phyloP scores from a whole-genome alignment of 2,113 vertebrate species.

The Lagenorhynchus albirostris region DNA sequence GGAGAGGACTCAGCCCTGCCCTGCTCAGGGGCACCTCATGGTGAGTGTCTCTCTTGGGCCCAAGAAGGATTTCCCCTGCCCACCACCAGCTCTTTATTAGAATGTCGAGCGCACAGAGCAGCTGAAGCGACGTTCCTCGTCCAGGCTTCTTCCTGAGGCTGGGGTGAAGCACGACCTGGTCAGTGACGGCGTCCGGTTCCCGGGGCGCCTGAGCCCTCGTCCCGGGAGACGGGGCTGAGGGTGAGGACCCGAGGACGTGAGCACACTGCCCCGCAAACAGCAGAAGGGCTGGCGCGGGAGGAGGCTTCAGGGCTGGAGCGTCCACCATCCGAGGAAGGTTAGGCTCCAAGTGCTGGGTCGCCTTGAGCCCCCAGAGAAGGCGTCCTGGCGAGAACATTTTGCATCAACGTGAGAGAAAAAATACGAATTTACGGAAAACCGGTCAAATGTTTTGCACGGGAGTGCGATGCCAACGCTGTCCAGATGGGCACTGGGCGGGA shows the following conservation, averaged over 20 bases:
- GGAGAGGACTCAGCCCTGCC: not conserved
- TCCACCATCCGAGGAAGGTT: not conserved
- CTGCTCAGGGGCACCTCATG: rapidly evolving
- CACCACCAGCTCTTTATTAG: rapidly evolving
- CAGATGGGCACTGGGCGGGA: rapidly evolving
- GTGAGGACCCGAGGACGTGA: rapidly evolving
- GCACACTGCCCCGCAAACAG: rapidly evolving
- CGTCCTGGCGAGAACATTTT: rapidly evolving
- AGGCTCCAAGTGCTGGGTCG: rapidly evolving
- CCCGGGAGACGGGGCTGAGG: not conserved
- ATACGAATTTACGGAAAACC: rapidly evolving
- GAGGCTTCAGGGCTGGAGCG: rapidly evolving
- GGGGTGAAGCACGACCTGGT: rapidly evolving
- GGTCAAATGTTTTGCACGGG: rapidly evolving
- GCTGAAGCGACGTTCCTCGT: rapidly evolving
- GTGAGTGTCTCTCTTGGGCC: not conserved
- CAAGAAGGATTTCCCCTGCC: not conserved
- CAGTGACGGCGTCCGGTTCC: rapidly evolving
- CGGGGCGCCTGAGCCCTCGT: not conserved
- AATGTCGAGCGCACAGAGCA: rapidly evolving
- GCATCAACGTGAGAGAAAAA: rapidly evolving
- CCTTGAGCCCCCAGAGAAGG: rapidly evolving
- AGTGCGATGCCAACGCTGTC: rapidly evolving
- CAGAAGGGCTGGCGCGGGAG: not conserved
- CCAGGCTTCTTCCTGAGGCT: not conserved